phyloP scores from a whole-genome alignment of 1,140 invertebrate species.

The Battus philenor region DNA sequence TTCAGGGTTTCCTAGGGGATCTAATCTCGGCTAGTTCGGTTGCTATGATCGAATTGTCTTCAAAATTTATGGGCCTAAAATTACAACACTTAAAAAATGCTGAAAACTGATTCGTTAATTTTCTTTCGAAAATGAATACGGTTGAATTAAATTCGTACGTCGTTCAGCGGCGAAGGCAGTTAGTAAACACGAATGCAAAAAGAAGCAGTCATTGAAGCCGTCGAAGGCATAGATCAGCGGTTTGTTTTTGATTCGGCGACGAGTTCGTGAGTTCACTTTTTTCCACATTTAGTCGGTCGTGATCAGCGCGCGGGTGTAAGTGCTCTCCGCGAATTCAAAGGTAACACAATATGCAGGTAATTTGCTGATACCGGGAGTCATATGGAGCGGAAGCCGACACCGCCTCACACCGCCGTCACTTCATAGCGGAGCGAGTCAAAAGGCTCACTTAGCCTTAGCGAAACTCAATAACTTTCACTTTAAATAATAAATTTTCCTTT shows the following conservation, averaged over 20 bases:
- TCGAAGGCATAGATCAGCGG: neutral
- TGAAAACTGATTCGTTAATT: no score
- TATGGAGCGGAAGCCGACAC: conserved; percentile 50
- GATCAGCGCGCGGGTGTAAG: conserved; percentile 12
- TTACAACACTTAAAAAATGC: no score
- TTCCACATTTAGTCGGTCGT: conserved; percentile 5
- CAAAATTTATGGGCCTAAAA: no score
- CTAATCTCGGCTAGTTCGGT: no score
- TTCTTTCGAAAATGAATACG: no score
- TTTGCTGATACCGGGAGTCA: conserved; percentile 45
- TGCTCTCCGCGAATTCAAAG: conserved; percentile 25
- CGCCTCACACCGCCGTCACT: conserved; percentile 38
- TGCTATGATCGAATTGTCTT: no score
- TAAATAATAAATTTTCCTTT: conserved; percentile 72
- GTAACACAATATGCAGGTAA: conserved; percentile 44
- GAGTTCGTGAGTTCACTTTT: neutral
- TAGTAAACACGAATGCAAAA: neutral
- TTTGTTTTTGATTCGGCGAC: neutral
- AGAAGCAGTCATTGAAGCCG: conserved; percentile 3
- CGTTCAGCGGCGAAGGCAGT: conserved; percentile 14
- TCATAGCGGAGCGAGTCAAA: conserved; percentile 59
- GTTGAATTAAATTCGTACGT: no score
- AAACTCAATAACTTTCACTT: conserved; percentile 72
- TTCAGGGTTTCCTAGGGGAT: no score
- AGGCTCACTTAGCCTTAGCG: conserved; percentile 71